These are phyloP conservation scores for Brenthis hecate DNA, from an alignment of 2,888 invertebrate genomes.

Conservation along the genomic window DNA sequence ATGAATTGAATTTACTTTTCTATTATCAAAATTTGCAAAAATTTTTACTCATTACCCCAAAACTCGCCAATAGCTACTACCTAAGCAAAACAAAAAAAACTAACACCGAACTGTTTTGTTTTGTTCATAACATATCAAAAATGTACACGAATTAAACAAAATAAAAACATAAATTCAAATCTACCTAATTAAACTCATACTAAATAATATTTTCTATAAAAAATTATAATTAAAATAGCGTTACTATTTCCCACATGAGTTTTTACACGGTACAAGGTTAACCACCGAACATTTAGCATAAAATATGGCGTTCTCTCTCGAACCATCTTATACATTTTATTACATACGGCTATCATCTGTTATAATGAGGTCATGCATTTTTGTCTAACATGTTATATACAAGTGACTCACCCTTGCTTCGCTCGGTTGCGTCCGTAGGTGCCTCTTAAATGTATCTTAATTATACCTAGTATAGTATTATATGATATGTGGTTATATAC, in stretches of 20 bases:
- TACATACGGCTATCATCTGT: slow-evolving; percentile 20
- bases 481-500: too few relatives aligned
- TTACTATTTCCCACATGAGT: slow-evolving; percentile 41
- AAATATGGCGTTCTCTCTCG: slow-evolving; percentile 15
- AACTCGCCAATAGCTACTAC: too few relatives aligned
- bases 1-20: too few relatives aligned
- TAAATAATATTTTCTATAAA: slow-evolving; percentile 30
- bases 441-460: too few relatives aligned
- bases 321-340: slow-evolving; percentile 28
- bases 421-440: neutral
- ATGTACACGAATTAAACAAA: neutral
- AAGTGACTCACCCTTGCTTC: neutral
- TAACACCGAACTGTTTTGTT: too few relatives aligned
- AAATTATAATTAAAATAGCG: slow-evolving; percentile 33
- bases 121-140: too few relatives aligned
- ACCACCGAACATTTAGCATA: slow-evolving; percentile 43
- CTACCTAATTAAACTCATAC: slow-evolving; percentile 24
- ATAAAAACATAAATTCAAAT: neutral
- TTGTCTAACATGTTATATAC: slow-evolving; percentile 2
- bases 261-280: slow-evolving; percentile 46
- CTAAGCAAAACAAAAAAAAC: too few relatives aligned
- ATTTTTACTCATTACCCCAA: too few relatives aligned
- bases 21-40: too few relatives aligned
- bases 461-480: too few relatives aligned
- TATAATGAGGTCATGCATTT: slow-evolving; percentile 29